Base-by-base conservation (phyloP, 2,113 vertebrate genomes). In the Scomber colias region DNA sequence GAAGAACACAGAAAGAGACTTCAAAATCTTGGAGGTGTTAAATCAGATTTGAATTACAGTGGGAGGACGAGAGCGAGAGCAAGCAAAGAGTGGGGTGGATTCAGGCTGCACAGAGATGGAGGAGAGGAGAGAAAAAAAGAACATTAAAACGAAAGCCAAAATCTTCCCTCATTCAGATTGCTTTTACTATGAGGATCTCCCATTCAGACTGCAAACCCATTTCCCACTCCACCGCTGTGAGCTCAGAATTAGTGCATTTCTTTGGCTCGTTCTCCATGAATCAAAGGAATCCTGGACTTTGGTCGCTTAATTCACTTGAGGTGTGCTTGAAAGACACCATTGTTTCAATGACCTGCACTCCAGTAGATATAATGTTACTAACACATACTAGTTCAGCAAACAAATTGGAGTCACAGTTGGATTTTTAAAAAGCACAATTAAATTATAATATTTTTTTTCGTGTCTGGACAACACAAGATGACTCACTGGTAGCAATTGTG, bases 21-120 rank as follows among this genome's bases (percentile, higher is more conserved):
- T 70, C n/a, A 83, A 89, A 86, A 68, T 89, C 64, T 80, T 69
- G 11, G 50, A 82, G 35, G 71, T 78, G 86, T 83, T 87, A 70
- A 89, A 90, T 91, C 82, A 85, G 77, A 90, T 82, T 74, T 85
- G 78, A 92, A 83, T 86, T 75, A 54, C 31, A 79, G 72, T 80
- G 79, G 79, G 72, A 83, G 83, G 79, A 87, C 2, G 15, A 72
- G 35, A 71, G 19, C n/a, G 11, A 70, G 51, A 62, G 64, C 46
- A 88, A 66, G 70, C 48, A 9, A 16, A 27, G 72, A 51, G 60
- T 54, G 76, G 71, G 60, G 75, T 73, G 73, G 75, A 87, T 70
- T 66, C 53, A 75, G 61, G 30, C 53, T 55, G 59, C 40, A 75
- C 19, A 55, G 51, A 69, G 53, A 64, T 48, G 40, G 17, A 55